These are phyloP conservation scores for Trachurus trachurus DNA, from an alignment of 2,797 vertebrate genomes.

Conservation along the genomic window DNA sequence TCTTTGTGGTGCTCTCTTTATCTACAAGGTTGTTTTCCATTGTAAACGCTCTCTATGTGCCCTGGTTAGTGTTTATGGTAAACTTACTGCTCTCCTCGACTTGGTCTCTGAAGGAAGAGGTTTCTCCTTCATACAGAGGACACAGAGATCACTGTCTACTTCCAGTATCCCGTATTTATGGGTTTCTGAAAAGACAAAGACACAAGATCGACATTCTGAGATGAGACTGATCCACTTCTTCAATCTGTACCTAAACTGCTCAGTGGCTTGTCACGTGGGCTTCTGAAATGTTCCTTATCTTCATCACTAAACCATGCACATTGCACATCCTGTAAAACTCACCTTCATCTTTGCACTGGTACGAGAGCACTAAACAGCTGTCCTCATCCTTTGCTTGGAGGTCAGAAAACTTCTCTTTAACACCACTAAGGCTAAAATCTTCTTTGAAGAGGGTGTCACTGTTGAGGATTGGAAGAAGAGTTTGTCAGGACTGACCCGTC, in stretches of 20 bases:
- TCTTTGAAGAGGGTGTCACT: slow-evolving; percentile 90
- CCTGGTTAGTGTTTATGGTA: not conserved
- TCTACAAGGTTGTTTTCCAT: not conserved
- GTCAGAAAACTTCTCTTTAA: slow-evolving; percentile 74
- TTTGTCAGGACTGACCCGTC: not conserved
- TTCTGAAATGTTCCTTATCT: too few species aligned
- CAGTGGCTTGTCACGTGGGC: not conserved
- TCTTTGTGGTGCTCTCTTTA: not conserved
- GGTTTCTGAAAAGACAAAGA: slow-evolving; percentile 78
- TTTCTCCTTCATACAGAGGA: slow-evolving; percentile 87
- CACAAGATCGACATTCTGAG: not conserved
- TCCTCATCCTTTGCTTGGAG: slow-evolving; percentile 70
- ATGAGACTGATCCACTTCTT: not conserved
- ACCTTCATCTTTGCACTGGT: slow-evolving; percentile 87
- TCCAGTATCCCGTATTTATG: slow-evolving; percentile 89
- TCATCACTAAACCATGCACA: not conserved
- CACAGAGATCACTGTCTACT: slow-evolving; percentile 77
- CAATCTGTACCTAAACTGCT: not conserved
- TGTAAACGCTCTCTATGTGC: not conserved
- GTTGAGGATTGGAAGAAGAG: not conserved
- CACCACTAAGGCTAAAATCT: slow-evolving; percentile 85
- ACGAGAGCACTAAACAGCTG: slow-evolving; percentile 84
- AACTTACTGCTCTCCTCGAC: slow-evolving; percentile 87
- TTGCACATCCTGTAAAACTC: slow-evolving; percentile 3
- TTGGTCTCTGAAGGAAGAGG: slow-evolving; percentile 82